Conservation (phyloP, 2,113 vertebrate species). For the Micromys minutus region DNA sequence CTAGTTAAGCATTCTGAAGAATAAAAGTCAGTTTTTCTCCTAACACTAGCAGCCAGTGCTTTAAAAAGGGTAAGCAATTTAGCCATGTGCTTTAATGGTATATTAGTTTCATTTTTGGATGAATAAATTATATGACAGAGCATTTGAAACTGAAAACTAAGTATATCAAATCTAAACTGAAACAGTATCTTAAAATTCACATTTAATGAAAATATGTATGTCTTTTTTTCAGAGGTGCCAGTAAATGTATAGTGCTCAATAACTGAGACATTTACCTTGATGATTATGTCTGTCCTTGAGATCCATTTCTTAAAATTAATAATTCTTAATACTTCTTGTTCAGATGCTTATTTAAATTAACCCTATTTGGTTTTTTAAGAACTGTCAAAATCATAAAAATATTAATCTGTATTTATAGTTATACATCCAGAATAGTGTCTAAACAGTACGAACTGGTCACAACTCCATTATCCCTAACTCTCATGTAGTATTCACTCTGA, state of each 20-base stretch:
- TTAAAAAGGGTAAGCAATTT: constrained; percentile 36
- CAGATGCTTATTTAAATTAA: constrained; percentile 20
- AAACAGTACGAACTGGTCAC: neutral
- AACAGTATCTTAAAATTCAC: constrained; percentile 41
- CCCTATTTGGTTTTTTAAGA: constrained; percentile 50
- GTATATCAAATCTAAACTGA: constrained; percentile 28
- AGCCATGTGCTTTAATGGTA: neutral
- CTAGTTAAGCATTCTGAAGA: constrained; percentile 13
- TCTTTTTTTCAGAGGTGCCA: constrained; percentile 31
- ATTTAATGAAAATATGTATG: constrained; percentile 26
- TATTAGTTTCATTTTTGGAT: neutral
- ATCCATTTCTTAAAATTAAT: neutral
- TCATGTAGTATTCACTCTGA: neutral
- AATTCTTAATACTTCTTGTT: constrained; percentile 27
- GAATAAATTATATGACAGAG: neutral
- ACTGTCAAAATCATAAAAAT: neutral
- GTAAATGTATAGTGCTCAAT: constrained; percentile 5
- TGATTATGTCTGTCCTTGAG: neutral
- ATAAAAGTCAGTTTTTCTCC: constrained; percentile 24
- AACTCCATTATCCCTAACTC: neutral
- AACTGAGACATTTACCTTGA: constrained; percentile 30
- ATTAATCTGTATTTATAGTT: constrained; percentile 9
- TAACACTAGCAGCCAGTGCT: neutral
- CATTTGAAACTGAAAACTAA: constrained; percentile 37
- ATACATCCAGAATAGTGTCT: constrained; percentile 26